Evolutionary conservation across 2,888 invertebrate species (phyloP).

Genomic region (Cosmopolites sordidus): DNA sequence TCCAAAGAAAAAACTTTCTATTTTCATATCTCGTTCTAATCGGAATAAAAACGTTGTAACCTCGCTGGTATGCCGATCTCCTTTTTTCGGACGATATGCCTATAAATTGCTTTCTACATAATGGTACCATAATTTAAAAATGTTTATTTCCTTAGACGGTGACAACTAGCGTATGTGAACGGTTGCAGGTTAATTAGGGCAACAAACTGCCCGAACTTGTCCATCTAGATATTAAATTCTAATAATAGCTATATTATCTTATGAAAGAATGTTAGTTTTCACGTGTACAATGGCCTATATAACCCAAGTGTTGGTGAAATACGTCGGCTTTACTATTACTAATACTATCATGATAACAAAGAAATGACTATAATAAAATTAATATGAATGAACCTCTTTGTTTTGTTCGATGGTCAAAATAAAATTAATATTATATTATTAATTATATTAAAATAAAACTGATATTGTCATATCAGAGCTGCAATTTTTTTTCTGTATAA

Average conservation of each 20-base stretch:
- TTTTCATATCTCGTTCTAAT: neutral
- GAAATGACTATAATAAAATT: too few relatives aligned
- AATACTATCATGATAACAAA: too few relatives aligned
- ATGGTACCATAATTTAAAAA: neutral
- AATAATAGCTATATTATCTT: neutral
- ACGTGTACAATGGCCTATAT: conserved; percentile 3
- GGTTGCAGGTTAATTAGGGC: neutral
- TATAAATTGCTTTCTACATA: conserved; percentile 1
- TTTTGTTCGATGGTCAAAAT: too few relatives aligned
- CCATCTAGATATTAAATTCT: conserved; percentile 3
- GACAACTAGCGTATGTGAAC: neutral
- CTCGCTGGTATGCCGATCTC: neutral
- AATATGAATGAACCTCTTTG: too few relatives aligned
- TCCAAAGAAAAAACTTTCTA: neutral
- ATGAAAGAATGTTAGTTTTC: neutral
- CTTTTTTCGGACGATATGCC: neutral
- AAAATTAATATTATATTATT: too few relatives aligned
- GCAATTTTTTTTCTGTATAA: too few relatives aligned
- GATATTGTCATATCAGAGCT: too few relatives aligned
- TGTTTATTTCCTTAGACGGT: neutral
- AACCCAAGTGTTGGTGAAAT: neutral
- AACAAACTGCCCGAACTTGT: conserved; percentile 1
- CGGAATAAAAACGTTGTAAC: neutral
- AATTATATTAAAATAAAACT: too few relatives aligned
- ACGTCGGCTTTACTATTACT: neutral